These are phyloP conservation scores for Nyctereutes procyonoides DNA, from an alignment of 2,113 vertebrate species.

Conservation along the genomic window DNA sequence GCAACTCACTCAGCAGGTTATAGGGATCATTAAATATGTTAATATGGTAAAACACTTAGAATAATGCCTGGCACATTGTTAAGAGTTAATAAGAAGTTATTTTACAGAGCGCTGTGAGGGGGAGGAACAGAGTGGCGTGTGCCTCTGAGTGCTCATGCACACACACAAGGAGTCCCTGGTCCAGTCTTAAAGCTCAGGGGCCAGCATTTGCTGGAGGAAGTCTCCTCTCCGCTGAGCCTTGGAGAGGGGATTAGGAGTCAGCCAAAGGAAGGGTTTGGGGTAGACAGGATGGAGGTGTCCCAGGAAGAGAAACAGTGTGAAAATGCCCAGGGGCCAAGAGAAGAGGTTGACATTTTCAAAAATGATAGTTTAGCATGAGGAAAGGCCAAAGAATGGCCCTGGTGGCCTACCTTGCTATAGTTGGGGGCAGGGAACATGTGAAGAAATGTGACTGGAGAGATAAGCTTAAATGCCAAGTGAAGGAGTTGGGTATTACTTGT, in stretches of 20 bases:
- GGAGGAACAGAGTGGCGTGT: neutral
- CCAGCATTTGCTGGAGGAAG: neutral
- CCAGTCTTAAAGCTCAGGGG: accelerated
- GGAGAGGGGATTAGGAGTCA: too few species aligned
- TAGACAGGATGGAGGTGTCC: too few species aligned
- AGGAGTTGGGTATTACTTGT: neutral
- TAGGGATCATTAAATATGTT: neutral
- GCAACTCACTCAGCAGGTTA: neutral
- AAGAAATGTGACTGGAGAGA: neutral
- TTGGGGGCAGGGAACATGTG: accelerated
- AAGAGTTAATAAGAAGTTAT: neutral
- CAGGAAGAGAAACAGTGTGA: neutral
- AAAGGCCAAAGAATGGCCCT: neutral
- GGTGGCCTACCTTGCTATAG: accelerated
- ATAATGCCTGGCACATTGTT: neutral
- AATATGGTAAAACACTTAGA: neutral
- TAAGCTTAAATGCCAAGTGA: accelerated
- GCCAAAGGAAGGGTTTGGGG: neutral
- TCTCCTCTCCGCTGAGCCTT: neutral
- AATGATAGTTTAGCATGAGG: too few species aligned
- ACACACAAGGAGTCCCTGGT: neutral
- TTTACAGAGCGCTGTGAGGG: neutral
- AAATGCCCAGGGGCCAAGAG: neutral
- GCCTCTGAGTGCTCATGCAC: accelerated
- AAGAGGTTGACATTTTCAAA: neutral